Conservation (phyloP, 2,888 invertebrate genomes). For the Phoenoteleia sp. region DNA sequence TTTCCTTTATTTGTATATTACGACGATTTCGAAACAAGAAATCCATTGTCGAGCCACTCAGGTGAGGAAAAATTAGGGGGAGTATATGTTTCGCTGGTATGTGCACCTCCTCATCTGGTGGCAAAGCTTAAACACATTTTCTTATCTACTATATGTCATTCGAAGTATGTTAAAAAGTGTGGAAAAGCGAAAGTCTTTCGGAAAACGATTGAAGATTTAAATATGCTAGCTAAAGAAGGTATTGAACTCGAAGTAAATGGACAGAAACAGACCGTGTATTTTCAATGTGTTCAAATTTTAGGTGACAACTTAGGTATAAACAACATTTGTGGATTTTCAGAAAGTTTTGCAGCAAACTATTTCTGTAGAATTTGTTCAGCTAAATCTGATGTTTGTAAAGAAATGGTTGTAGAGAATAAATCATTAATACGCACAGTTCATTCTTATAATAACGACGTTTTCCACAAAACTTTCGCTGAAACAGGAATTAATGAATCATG, state of each 20-base stretch:
- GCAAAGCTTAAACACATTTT: constrained; percentile 59
- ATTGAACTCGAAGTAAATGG: constrained; percentile 33
- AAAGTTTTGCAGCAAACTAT: constrained; percentile 45
- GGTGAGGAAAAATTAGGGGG: constrained; percentile 68
- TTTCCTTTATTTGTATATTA: constrained; percentile 41
- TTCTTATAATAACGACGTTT: constrained; percentile 51
- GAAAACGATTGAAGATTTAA: constrained; percentile 62
- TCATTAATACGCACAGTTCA: constrained; percentile 49
- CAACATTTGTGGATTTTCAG: constrained; percentile 53
- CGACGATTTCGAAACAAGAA: constrained; percentile 48
- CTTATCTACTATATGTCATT: constrained; percentile 47
- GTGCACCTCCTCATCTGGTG: constrained; percentile 63
- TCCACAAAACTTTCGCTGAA: constrained; percentile 29
- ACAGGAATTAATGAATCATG: constrained; percentile 60
- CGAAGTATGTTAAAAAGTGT: constrained; percentile 56
- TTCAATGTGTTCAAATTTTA: no score
- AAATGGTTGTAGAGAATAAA: constrained; percentile 57
- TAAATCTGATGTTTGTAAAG: constrained; percentile 41
- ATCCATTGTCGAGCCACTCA: constrained; percentile 55
- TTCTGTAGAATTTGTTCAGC: constrained; percentile 64
- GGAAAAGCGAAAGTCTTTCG: constrained; percentile 60
- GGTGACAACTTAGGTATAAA: no score
- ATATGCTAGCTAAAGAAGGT: constrained; percentile 32
- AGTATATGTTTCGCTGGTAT: constrained; percentile 58
- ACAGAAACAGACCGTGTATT: not conserved